phyloP scores from a whole-genome alignment of 2,113 vertebrate genomes.

The Protomyctophum bolini region DNA sequence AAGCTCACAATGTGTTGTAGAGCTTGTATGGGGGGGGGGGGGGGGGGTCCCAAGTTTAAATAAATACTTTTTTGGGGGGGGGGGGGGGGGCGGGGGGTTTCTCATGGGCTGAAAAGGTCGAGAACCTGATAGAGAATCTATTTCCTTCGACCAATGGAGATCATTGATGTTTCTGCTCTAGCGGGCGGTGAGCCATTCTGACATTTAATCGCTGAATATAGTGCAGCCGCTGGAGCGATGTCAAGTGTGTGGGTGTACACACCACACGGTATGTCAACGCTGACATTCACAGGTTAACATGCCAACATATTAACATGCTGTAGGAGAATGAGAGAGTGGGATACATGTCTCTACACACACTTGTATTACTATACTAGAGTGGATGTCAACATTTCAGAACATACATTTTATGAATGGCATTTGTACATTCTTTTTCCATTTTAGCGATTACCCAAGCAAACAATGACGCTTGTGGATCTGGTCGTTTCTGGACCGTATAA shows the following conservation, averaged over 20 bases:
- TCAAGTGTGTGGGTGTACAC: constrained; percentile 50
- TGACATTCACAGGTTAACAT: constrained; percentile 49
- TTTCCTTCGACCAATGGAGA: constrained; percentile 42
- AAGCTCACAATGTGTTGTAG: too few species aligned
- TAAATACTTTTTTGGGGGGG: background rate
- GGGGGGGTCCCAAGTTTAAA: background rate
- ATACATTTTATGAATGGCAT: too few species aligned
- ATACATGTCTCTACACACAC: too few species aligned
- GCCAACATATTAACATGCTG: constrained; percentile 53
- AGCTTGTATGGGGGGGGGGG: background rate
- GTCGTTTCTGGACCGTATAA: too few species aligned
- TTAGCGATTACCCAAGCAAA: constrained; percentile 37
- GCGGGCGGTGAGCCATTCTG: constrained; percentile 36
- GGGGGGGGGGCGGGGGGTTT: too few species aligned
- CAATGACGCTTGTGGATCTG: too few species aligned
- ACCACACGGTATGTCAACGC: constrained; percentile 36
- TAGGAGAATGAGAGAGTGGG: too few species aligned
- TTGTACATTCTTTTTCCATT: background rate
- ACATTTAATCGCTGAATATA: constrained; percentile 65
- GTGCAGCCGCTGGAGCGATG: constrained; percentile 42
- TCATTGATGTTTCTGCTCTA: constrained; percentile 9
- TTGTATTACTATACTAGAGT: too few species aligned
- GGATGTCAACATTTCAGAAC: too few species aligned
- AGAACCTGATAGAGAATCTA: constrained; percentile 31
- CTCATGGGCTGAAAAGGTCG: background rate